phyloP scores from a whole-genome alignment of 2,113 vertebrate genomes.

The Hepsetus odoe region DNA sequence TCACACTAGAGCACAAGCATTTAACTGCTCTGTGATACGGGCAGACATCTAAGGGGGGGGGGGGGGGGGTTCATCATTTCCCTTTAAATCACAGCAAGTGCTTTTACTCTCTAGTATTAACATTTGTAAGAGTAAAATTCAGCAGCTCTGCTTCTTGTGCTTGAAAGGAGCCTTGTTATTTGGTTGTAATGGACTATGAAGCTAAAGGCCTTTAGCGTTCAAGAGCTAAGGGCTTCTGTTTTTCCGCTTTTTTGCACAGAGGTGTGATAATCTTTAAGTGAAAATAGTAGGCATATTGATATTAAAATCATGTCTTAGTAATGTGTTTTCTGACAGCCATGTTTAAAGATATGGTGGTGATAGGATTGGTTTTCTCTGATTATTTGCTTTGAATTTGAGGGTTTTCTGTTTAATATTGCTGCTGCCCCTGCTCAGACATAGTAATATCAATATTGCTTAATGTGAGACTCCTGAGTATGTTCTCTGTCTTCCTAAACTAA shows the following conservation, averaged over 20 bases:
- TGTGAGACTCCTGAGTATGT: neutral
- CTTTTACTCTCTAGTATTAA: conserved; percentile 21
- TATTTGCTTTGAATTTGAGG: no score
- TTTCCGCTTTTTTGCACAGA: neutral
- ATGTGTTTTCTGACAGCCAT: neutral
- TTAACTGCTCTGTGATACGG: neutral
- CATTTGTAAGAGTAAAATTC: conserved; percentile 25
- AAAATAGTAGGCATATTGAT: neutral
- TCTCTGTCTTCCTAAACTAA: neutral
- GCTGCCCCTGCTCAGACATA: no score
- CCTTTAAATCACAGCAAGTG: neutral
- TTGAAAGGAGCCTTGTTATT: neutral
- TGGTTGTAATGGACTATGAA: conserved; percentile 28
- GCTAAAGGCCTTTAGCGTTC: neutral
- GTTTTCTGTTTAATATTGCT: no score
- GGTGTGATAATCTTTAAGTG: neutral
- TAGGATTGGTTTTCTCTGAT: no score
- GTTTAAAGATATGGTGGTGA: neutral
- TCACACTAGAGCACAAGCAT: neutral
- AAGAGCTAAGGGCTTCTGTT: neutral
- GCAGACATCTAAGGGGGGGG: neutral
- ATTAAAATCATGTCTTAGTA: neutral
- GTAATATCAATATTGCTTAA: neutral
- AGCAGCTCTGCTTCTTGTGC: neutral
- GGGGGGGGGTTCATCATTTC: neutral